Conservation (phyloP, 2,113 vertebrate species). For the Corynorhinus townsendii region DNA sequence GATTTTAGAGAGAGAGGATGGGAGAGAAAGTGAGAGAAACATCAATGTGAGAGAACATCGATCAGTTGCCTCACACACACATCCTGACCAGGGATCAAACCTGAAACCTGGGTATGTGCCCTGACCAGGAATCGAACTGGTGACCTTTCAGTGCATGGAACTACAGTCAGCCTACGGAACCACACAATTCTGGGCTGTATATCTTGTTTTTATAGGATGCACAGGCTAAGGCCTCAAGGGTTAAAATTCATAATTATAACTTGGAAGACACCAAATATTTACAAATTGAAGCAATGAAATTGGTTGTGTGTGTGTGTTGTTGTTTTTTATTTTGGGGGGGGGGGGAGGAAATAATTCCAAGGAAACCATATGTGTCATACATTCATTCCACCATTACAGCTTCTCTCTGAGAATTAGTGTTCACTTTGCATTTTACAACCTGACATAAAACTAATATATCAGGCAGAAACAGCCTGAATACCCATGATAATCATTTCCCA, state of each 20-base stretch:
- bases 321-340: too few species aligned
- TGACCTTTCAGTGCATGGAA: too few species aligned
- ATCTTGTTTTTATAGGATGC: not conserved
- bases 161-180: too few species aligned
- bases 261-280: not conserved
- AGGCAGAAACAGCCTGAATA: not conserved
- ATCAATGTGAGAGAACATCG: too few species aligned
- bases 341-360: not conserved
- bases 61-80: too few species aligned
- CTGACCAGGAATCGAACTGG: too few species aligned
- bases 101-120: too few species aligned
- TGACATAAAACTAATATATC: not conserved
- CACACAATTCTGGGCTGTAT: not conserved
- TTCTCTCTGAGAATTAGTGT: not conserved
- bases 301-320: not conserved
- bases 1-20: too few species aligned
- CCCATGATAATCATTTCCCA: not conserved
- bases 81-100: too few species aligned
- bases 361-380: not conserved
- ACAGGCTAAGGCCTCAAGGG: not conserved
- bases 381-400: not conserved
- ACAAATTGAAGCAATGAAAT: not conserved
- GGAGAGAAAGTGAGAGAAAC: too few species aligned
- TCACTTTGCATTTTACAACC: constrained; percentile 12
- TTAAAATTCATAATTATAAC: not conserved